Evolutionary conservation across 2,797 vertebrate genomes (phyloP), one percentile per base, ranked within the genome.

Genomic region (Sebastes steindachneri): DNA sequence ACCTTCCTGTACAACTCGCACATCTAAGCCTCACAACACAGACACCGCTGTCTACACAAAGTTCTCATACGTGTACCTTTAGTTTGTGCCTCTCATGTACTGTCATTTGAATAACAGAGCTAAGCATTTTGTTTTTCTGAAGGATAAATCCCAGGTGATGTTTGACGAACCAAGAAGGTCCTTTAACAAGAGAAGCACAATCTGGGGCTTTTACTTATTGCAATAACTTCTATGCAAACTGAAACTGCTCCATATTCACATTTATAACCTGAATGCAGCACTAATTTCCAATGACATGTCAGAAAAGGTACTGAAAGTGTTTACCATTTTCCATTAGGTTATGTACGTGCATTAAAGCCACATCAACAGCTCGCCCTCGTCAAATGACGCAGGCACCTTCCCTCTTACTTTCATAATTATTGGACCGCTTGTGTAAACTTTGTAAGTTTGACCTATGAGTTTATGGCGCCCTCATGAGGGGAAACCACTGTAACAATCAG

Each of bases 1-100:
- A 96, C 96, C 28, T 97, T 96, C 84, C 91, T 97, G 86, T 97
- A 96, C 90, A 95, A 80, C 66, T 95, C 93, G 62, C 94, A 96
- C 80, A 80, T 85, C 57, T 95, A 87, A 94, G 26, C n/a, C 37
- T 70, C 57, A 68, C 14, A 21, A 2, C 60, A 35, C 54, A 35
- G 14, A 26, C 58, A 21, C 59, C 19, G 21, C 29, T 15, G 19
- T 23, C 14, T 4, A 41, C 6, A 19, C 11, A 58, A 63, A 63
- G 23, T 66, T 81, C 33, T 63, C 68, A 77, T 8, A n/a, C 2
- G 48, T 58, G 41, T 62, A 68, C n/a, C 64, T 82, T 62, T 1
- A 65, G 15, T 31, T 66, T 63, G 41, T 55, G n/a, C 10, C 26
- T 69, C 17, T 57, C 3, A 1, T 75, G 53, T 33, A 3, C 23